A percentile compares a stretch with the other conserved stretches of the same genome.
Conservation (phyloP, 2,888 invertebrate species). For the Octonoba sinensis region DNA sequence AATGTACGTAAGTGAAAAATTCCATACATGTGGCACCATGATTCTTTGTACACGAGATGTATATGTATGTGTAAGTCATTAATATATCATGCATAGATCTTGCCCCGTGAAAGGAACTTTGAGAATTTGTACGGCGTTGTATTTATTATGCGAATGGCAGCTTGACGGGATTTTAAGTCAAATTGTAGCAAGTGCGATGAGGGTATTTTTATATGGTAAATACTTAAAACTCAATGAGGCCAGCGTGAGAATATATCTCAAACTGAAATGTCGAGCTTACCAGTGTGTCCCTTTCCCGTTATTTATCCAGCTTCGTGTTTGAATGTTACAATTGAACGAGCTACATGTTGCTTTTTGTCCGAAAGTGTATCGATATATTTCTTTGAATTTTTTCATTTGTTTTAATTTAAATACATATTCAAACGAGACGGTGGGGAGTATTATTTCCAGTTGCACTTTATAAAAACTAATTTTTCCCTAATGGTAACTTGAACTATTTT, state of each 20-base stretch:
- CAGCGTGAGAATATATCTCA: constrained; percentile 28
- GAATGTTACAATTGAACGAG: not conserved
- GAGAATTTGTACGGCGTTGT: constrained; percentile 21
- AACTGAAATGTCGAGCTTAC: constrained; percentile 60
- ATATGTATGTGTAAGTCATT: constrained; percentile 25
- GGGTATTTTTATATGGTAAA: constrained; percentile 59
- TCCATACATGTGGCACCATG: constrained; percentile 1
- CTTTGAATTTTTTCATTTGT: not conserved
- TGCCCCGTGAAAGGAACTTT: constrained; percentile 15
- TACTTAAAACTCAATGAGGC: constrained; percentile 27
- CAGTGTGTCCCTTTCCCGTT: constrained; percentile 32
- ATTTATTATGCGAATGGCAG: constrained; percentile 46
- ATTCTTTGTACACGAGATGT: constrained; percentile 1
- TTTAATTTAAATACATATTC: too few species aligned
- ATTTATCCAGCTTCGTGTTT: constrained; percentile 2
- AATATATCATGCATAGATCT: constrained; percentile 27
- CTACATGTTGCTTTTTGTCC: not conserved
- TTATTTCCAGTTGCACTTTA: too few species aligned
- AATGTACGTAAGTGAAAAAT: constrained; percentile 11
- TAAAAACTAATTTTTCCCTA: too few species aligned
- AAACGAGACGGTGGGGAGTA: too few species aligned
- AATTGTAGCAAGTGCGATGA: constrained; percentile 24
- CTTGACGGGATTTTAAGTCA: constrained; percentile 27
- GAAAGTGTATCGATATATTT: not conserved
- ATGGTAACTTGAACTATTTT: too few species aligned